Evolutionary conservation across 2,888 invertebrate genomes (phyloP), one percentile per base, ranked within the genome.

Genomic region (Lasioglossum oenotherae): DNA sequence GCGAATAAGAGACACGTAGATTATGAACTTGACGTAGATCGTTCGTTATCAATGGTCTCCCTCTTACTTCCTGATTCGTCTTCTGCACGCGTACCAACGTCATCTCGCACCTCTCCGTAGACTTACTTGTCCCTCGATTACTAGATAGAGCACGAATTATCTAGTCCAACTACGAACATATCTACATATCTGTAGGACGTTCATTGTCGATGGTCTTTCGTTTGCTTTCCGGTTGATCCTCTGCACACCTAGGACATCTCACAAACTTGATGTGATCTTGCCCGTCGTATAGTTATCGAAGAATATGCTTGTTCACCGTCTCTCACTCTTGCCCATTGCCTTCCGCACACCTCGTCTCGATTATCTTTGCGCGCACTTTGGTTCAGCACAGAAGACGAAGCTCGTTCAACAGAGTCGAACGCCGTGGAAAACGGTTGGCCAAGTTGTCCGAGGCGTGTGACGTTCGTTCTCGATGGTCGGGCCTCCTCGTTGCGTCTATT

Each of bases 401-500:
- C 5, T 16, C 6, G 31, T 64, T 19, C 31, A 0, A n/a, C 16
- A 6, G 31, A 31, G 6, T 31, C 16, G 4, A 14, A 0, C 60
- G 14, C 6, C 64, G 64, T 35, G 31, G 31, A 31, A 69, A 69
- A 69, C 38, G 10, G 19, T 67, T 8, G 31, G 4, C 35, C 23
- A 69, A 23, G 23, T 23, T 19, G 38, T 69, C 38, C 38, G 35
- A 16, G 31, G 3, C 69, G 23, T 10, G 69, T 10, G 14, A 69
- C 38, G 69, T 38, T 35, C 27, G 89, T 89, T 71, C 89, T 88
- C 88, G 89, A 90, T 89, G 84, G 87, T 83, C 87, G 86, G 84
- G 88, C 92, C 92, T 92, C 92, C 93, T 91, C 91, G 92, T 93
- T 91, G 91, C 93, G 92, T 93, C 93, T 93, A 93, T 94, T 93